A percentile compares a stretch with the other conserved stretches of the same genome.
Conservation (phyloP, 2,113 vertebrate species). For the Periophthalmus modestus region DNA sequence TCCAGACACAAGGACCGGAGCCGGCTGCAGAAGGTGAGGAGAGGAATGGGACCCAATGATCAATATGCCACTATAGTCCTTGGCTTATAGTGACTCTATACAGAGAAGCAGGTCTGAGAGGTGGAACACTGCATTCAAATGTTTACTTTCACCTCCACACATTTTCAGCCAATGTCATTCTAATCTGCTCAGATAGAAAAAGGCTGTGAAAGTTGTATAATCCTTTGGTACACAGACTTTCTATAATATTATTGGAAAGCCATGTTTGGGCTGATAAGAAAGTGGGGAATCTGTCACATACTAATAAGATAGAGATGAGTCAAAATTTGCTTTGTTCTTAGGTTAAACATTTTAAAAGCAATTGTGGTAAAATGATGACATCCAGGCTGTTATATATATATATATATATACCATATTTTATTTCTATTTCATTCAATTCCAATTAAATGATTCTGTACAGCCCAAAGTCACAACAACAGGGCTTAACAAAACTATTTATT, state of each 20-base stretch:
- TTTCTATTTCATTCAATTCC: too few species aligned
- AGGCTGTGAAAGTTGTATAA: slow-evolving; percentile 21
- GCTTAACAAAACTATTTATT: too few species aligned
- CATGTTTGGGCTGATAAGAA: slow-evolving; percentile 27
- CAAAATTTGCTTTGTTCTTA: slow-evolving; percentile 1
- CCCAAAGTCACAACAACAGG: too few species aligned
- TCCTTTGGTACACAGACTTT: slow-evolving; percentile 37
- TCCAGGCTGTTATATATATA: too few species aligned
- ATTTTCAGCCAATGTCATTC: slow-evolving; percentile 2
- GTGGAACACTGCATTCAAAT: slow-evolving; percentile 36
- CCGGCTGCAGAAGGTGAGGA: slow-evolving; percentile 35
- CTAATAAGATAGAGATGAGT: slow-evolving; percentile 9
- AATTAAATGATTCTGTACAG: too few species aligned
- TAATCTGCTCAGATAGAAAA: slow-evolving; percentile 38
- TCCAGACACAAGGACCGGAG: slow-evolving; percentile 47
- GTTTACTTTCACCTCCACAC: slow-evolving; percentile 41
- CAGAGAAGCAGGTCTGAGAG: slow-evolving; percentile 31
- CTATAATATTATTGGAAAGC: slow-evolving; percentile 20
- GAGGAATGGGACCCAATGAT: slow-evolving; percentile 56
- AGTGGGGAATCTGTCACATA: slow-evolving; percentile 12
- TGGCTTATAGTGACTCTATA: slow-evolving; percentile 10
- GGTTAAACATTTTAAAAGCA: neutral
- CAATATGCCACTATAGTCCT: slow-evolving; percentile 47
- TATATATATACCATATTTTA: too few species aligned
- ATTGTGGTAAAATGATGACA: neutral